These are phyloP conservation scores for Dermochelys coriacea DNA, from an alignment of 2,797 vertebrate species.

Conservation along the genomic window DNA sequence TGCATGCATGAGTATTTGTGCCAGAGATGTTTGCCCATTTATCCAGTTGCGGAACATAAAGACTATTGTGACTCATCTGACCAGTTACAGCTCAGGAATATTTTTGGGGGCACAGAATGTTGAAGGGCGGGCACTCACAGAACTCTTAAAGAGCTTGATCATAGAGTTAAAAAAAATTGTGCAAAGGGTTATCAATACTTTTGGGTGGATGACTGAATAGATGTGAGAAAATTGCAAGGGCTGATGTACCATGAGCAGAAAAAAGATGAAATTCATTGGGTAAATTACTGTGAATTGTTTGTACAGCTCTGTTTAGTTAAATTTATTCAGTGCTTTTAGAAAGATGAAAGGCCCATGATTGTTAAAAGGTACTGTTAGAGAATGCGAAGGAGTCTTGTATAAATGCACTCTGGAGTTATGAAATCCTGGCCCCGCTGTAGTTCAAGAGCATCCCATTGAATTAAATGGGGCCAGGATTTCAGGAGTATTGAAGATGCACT, in stretches of 20 bases:
- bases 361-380: background rate
- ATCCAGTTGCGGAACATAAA: slow-evolving; percentile 42
- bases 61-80: background rate
- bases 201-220: background rate
- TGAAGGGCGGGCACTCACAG: background rate
- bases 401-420: background rate
- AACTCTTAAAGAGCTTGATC: slow-evolving; percentile 11
- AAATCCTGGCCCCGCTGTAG: background rate
- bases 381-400: background rate
- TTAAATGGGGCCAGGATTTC: background rate
- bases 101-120: background rate
- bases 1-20: slow-evolving; percentile 20
- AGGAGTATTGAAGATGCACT: background rate
- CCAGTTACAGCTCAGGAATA: background rate
- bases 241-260: background rate
- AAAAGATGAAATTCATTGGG: background rate
- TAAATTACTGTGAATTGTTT: background rate
- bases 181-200: background rate
- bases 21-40: slow-evolving; percentile 40
- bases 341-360: background rate
- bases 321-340: background rate
- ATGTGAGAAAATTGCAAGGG: background rate
- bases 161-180: slow-evolving; percentile 45
- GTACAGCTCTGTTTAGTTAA: background rate
- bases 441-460: background rate